Evolutionary conservation across 2,888 invertebrate species (phyloP).

Genomic region (Branchinecta sandiegonensis): DNA sequence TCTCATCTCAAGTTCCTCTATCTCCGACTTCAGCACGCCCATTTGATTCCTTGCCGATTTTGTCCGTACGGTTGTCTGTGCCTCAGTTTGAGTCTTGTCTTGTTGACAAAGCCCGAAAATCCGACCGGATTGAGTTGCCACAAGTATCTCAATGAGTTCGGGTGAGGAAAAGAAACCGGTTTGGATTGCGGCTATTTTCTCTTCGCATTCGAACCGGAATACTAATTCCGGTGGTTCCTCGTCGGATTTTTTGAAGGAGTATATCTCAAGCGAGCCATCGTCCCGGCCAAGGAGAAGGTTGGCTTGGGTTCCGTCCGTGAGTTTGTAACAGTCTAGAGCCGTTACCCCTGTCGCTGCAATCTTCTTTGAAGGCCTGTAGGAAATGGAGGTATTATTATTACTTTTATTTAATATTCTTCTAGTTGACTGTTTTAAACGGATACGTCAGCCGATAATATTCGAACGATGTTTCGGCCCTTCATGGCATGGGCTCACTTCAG

Average conservation of each 20-base stretch:
- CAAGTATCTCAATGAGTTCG: background rate
- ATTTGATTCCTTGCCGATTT: slow-evolving; percentile 15
- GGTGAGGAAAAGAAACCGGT: background rate
- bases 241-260: background rate
- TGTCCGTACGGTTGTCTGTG: slow-evolving; percentile 1
- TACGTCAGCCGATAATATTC: no score
- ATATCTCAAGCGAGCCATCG: background rate
- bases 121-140: background rate
- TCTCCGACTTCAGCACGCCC: slow-evolving; percentile 3
- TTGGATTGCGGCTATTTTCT: slow-evolving; percentile 1
- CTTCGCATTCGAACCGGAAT: background rate
- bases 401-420: no score
- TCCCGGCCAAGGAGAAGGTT: slow-evolving; percentile 11
- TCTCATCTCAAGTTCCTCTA: background rate
- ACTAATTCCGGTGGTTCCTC: background rate
- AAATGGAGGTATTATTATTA: no score
- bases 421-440: no score
- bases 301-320: background rate
- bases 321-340: background rate
- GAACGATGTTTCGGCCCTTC: no score
- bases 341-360: background rate
- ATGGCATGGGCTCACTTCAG: no score
- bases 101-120: background rate
- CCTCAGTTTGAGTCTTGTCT: background rate
- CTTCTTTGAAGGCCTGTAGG: no score